Evolutionary conservation across 2,888 invertebrate genomes (phyloP).

Genomic region (Rotaria socialis): DNA sequence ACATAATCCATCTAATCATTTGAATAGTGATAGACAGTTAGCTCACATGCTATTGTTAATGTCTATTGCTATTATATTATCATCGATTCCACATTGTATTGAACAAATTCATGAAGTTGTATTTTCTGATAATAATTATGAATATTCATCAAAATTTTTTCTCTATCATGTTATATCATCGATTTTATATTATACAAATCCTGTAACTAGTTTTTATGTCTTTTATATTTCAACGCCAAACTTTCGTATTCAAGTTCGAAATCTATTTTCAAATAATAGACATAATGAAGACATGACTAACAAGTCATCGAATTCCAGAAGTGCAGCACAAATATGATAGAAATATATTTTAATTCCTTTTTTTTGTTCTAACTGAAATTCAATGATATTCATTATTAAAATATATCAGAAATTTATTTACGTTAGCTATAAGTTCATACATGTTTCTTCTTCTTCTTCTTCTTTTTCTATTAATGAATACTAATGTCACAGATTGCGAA

Average conservation of each 20-base stretch:
- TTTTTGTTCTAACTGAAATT: background rate
- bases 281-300: background rate
- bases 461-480: too few species aligned
- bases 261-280: background rate
- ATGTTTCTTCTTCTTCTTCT: too few species aligned
- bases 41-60: background rate
- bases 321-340: background rate
- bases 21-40: constrained; percentile 1
- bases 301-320: background rate
- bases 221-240: background rate
- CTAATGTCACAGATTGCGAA: too few species aligned
- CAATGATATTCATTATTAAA: background rate
- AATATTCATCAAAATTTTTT: background rate
- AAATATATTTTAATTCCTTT: background rate
- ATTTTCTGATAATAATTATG: background rate
- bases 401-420: too few species aligned
- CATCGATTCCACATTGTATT: constrained; percentile 4
- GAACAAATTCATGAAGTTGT: background rate
- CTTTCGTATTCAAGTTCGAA: background rate
- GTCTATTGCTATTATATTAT: background rate
- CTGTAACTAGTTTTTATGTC: background rate
- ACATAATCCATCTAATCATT: background rate
- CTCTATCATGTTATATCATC: constrained; percentile 4
- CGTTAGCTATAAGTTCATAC: too few species aligned
- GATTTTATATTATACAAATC: background rate